Evolutionary conservation across 2,797 vertebrate species (phyloP).

Genomic region (Oophaga sylvatica): DNA sequence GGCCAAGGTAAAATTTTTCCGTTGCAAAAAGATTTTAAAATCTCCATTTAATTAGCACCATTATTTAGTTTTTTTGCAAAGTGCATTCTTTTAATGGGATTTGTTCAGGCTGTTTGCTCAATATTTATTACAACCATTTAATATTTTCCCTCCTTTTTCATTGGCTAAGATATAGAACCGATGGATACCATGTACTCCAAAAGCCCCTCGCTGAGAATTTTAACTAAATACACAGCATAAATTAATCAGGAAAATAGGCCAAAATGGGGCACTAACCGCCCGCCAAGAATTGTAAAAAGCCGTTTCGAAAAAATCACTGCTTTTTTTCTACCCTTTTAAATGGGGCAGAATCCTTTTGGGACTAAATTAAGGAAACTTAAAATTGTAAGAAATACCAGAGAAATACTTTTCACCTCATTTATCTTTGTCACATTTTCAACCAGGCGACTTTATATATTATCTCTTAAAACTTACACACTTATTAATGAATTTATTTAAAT

Average conservation of each 20-base stretch:
- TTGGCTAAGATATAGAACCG: conserved; percentile 45
- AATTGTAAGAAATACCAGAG: conserved; percentile 34
- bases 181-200: conserved; percentile 35
- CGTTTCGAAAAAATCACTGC: conserved; percentile 41
- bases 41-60: conserved; percentile 71
- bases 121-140: conserved; percentile 61
- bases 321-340: conserved; percentile 53
- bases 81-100: conserved; percentile 70
- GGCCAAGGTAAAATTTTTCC: conserved; percentile 64
- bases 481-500: not conserved
- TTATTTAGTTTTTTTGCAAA: conserved; percentile 70
- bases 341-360: conserved; percentile 44
- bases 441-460: conserved; percentile 3
- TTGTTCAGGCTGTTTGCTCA: conserved; percentile 62
- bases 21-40: too few species aligned
- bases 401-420: conserved; percentile 8
- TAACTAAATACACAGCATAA: conserved; percentile 43
- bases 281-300: conserved; percentile 51
- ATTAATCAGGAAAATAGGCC: conserved; percentile 57
- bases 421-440: not conserved
- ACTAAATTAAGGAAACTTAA: conserved; percentile 54
- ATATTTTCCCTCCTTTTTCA: conserved; percentile 56
- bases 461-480: not conserved
- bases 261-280: conserved; percentile 48
- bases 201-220: conserved; percentile 22